Evolutionary conservation across 2,113 vertebrate genomes (phyloP).

Genomic region (Meles meles): DNA sequence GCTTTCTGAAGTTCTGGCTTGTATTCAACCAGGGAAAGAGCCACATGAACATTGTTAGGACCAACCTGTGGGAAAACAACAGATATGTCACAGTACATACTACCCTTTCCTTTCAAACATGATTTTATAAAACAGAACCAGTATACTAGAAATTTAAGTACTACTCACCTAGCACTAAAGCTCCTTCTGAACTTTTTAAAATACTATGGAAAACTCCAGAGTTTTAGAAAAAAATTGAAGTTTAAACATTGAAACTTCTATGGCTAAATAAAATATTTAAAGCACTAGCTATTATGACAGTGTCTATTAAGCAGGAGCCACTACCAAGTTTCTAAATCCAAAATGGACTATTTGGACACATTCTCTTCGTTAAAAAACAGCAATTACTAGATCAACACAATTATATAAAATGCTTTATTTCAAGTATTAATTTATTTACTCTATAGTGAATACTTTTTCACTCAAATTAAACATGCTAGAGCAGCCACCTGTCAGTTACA

Average conservation of each 20-base stretch:
- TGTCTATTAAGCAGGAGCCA: not conserved
- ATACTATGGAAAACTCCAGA: not conserved
- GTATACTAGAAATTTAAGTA: not conserved
- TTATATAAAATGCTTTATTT: constrained; percentile 2
- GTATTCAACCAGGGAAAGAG: constrained; percentile 90
- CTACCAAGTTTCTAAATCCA: constrained; percentile 24
- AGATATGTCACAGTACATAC: not conserved
- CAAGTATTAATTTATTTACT: not conserved
- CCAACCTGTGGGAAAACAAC: constrained; percentile 84
- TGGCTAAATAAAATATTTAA: constrained; percentile 19
- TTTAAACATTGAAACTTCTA: constrained; percentile 17
- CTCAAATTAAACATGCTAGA: not conserved
- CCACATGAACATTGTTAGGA: constrained; percentile 85
- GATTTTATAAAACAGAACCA: not conserved
- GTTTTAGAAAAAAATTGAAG: not conserved
- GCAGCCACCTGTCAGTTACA: not conserved
- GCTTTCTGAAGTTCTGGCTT: constrained; percentile 92
- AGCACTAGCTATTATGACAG: not conserved
- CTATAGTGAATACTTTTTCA: constrained; percentile 5
- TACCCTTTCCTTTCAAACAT: not conserved
- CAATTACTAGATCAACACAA: not conserved
- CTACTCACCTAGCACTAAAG: not conserved
- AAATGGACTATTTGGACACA: not conserved
- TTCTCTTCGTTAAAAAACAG: not conserved
- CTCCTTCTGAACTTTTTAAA: constrained; percentile 8